Base-by-base conservation (phyloP, 2,888 invertebrate genomes). In the Lagria hirta region DNA sequence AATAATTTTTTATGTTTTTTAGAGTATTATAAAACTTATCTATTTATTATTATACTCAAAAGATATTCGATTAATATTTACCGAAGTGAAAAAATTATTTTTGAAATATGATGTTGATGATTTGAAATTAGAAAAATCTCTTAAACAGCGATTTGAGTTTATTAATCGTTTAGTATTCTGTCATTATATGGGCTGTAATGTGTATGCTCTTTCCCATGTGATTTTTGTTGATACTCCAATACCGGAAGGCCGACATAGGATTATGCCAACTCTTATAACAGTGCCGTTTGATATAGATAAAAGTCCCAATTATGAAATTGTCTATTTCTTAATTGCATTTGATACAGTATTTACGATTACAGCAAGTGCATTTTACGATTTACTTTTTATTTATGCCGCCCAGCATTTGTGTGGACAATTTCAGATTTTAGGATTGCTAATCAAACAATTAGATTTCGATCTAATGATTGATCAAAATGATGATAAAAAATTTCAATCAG, bases 391-490 rank as follows among this genome's bases (percentile, higher is more conserved):
- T 3, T 51, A 56, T 22, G 37, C 38, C 8, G 6, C 43, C 1
- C 54, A 54, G 26, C 54, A 56, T 34, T 34, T 54, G 8, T 29
- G 29, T 13, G 53, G 45, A 4, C 56, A 56, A 23, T 51, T 48
- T 28, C 44, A 43, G 6, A 15, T 56, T 4, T 17, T 56, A n/a
- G 48, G 43, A 12, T 38, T 35, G 8, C 13, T 53, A 4, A 5
- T 56, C 18, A 34, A 13, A 14, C 51, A 51, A 10, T 27, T 56
- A 7, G 49, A 45, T n/a, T 4, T 11, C 3, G 51, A 41, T 2
- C 34, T 54, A 1, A 37, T 51, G 49, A 42, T 48, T 0, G 29
- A 17, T 6, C 7, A 7, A 6, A 32, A 41, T 0, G 54, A 54
- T 44, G 12, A 26, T 3, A 48, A 51, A 12, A 49, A 35, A 27